Evolutionary conservation across 2,888 invertebrate genomes (phyloP).

Genomic region (Microctonus aethiopoides): DNA sequence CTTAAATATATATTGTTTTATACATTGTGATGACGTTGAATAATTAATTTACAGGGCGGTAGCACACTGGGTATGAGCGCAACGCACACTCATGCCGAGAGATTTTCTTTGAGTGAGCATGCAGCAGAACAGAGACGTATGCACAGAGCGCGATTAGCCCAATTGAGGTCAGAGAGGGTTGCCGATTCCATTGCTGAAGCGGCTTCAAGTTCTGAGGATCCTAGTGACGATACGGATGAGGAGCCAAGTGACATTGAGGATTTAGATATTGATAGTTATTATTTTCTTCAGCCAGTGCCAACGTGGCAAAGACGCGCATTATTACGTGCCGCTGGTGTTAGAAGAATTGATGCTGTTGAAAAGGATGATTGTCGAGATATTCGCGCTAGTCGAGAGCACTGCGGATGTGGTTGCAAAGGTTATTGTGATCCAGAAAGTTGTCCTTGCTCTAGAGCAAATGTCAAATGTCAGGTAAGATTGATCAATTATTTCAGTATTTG

Average conservation of each 20-base stretch:
- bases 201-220: conserved; percentile 82
- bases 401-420: conserved; percentile 92
- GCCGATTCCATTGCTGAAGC: conserved; percentile 67
- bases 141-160: conserved; percentile 83
- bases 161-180: conserved; percentile 78
- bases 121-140: conserved; percentile 88
- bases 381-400: conserved; percentile 90
- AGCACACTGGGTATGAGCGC: conserved; percentile 91
- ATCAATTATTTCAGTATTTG: not conserved
- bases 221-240: conserved; percentile 82
- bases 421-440: conserved; percentile 96
- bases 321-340: conserved; percentile 90
- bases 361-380: conserved; percentile 95
- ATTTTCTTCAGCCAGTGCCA: conserved; percentile 92
- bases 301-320: conserved; percentile 90
- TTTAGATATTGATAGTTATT: conserved; percentile 88
- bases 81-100: conserved; percentile 76
- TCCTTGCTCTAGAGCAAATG: conserved; percentile 92
- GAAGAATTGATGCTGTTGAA: conserved; percentile 92
- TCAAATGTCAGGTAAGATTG: conserved; percentile 87
- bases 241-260: conserved; percentile 86
- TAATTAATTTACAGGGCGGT: conserved; percentile 54
- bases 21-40: not conserved
- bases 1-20: not conserved
- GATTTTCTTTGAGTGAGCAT: conserved; percentile 88